Evolutionary conservation across 2,888 invertebrate genomes (phyloP), one percentile per base, ranked within the genome.

Genomic region (Rapana venosa): DNA sequence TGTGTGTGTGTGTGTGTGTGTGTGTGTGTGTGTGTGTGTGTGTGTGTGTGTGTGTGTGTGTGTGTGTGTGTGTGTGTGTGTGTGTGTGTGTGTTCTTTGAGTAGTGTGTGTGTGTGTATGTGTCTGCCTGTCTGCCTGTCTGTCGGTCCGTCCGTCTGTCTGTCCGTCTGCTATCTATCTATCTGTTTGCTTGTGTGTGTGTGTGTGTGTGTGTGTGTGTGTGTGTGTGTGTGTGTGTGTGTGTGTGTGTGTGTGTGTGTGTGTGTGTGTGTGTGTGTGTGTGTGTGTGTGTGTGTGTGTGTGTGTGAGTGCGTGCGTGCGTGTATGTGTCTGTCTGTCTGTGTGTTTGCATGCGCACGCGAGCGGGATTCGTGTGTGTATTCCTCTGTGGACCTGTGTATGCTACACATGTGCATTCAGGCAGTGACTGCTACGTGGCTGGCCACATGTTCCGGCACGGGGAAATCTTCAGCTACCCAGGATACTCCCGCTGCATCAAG

Each of bases 381-480:
- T 17, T 26, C 8, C 8, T 8, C 17, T 61, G 13, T 15, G 61
- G 17, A 15, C 17, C 17, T 66, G 66, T 66, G 2, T 26, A 66
- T 66, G 2, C 26, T 66, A 66, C 17, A 66, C 26, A 4, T 66
- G 66, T 85, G 85, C 58, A 85, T 17, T 22, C 74, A 74, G 74
- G 74, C 0, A 8, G n/a, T 74, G n/a, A 74, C 74, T 81, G 81
- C 36, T 2, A 5, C 20, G 81, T 81, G 35, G 81, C 35, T 17
- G 81, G 81, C 20, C 35, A 20, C 2, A 81, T 36, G 2, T 81
- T 35, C 81, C 81, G 22, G 17, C 35, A 81, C 35, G 81, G 81
- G 22, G 81, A 81, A 35, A 22, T 81, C 20, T 81, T 81, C 81
- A 36, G 35, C 36, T 81, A 81, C 81, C 81, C 81, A 11, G 81